Evolutionary conservation across 64 coral and sea anemone genomes (phyloP), one percentile per base, ranked within the genome.

Genomic region (Platygyra sinensis): DNA sequence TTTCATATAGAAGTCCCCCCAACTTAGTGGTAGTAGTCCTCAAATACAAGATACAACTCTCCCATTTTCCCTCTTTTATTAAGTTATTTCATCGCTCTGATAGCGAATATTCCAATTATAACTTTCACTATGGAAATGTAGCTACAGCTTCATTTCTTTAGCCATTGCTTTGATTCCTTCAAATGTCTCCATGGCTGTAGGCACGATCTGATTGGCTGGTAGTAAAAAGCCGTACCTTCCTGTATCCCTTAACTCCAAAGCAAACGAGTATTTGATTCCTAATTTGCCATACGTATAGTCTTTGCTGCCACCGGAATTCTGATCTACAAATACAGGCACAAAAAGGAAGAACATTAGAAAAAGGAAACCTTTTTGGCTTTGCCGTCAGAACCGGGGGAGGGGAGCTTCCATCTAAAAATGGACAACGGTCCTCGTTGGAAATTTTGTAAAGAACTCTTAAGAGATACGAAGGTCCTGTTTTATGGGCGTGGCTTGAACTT

Each of bases 221-320:
- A 92, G 19, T 6, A 92, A 59, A 32, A 92, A 92, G 4, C 90
- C 90, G 62, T 86, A 86, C 1, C 39, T 18, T 51, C 90, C 90
- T 67, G 12, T 76, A 63, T 92, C 90, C 30, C 90, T 86, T 18
- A 92, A 74, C 52, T 92, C 90, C 22, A 92, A 75, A 13, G 90
- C 90, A 46, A 92, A 92, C 16, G 90, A 92, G 33, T 92, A 92
- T 29, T 87, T 92, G 72, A 92, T 92, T 20, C 71, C 71, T 49
- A 92, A 59, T 22, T 19, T n/a, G 17, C 90, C 90, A 36, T 92
- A 92, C 2, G 90, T 92, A 36, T 92, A 92, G 39, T 92, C 90
- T 30, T 92, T 92, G 90, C 90, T 92, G 49, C 80, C 90, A 8
- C 90, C 90, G 33, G 90, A 92, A 54, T 92, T 92, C 51, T 92